These are phyloP conservation scores for Cotesia chilonis DNA, from an alignment of 1,140 invertebrate genomes.

Conservation along the genomic window DNA sequence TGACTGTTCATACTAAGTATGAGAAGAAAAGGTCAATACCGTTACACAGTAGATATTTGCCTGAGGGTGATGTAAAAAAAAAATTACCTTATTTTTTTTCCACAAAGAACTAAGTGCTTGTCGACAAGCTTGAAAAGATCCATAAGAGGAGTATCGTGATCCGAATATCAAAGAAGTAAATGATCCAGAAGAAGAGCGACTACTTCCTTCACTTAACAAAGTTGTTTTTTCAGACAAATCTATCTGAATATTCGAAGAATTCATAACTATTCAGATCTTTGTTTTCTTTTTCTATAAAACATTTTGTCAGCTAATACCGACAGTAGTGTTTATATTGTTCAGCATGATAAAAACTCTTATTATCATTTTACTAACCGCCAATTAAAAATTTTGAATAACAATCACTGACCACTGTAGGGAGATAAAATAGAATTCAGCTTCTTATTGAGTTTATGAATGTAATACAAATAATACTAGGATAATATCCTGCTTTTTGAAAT, in stretches of 20 bases:
- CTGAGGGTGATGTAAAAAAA: constrained; percentile 12
- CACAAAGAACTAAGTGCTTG: constrained; percentile 54
- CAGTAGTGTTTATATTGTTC: neutral
- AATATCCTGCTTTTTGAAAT: too few relatives aligned
- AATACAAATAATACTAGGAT: too few relatives aligned
- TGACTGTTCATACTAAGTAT: too few relatives aligned
- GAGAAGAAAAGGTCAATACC: too few relatives aligned
- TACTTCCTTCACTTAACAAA: constrained; percentile 26
- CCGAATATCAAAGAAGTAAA: constrained; percentile 22
- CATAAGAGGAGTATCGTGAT: constrained; percentile 50
- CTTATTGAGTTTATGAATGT: too few relatives aligned
- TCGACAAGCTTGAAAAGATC: constrained; percentile 53
- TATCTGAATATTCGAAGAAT: constrained; percentile 28
- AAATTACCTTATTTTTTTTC: constrained; percentile 56
- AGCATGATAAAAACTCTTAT: neutral
- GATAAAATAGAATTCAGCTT: too few relatives aligned
- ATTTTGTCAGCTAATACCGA: constrained; percentile 3
- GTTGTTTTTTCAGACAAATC: constrained; percentile 27
- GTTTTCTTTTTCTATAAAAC: neutral
- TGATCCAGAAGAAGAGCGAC: constrained; percentile 25
- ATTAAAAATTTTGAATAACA: too few relatives aligned
- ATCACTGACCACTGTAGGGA: too few relatives aligned
- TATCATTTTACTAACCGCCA: neutral
- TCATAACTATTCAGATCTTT: constrained; percentile 5
- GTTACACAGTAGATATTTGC: too few relatives aligned